Evolutionary conservation across 2,888 invertebrate species (phyloP), one percentile per base, ranked within the genome.

Genomic region (Empis livida): DNA sequence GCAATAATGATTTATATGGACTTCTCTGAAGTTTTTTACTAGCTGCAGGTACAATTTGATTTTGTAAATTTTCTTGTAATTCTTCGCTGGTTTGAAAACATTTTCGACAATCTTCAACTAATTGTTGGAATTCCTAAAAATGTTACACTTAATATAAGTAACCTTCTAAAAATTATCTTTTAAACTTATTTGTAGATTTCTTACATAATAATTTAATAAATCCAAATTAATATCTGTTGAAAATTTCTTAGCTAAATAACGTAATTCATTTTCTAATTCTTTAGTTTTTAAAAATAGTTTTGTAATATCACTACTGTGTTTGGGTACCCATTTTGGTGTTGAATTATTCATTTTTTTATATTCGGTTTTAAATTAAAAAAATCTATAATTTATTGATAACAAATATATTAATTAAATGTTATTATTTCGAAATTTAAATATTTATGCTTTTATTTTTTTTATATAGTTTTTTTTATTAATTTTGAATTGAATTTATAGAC

Each of bases 141-240:
- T 37, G 16, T 10, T 23, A 37, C 4, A 6, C 13, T 32, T 13
- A 32, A 13, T 3, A 45, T 10, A 16, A 17, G 35, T 15, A 14
- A n/a, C 17, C n/a, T 15, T 40, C 11, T 6, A 20, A 20, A 2
- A 43, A 4, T 31, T 20, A 11, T 9, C 10, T 15, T 31, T 30
- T 11, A n/a, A 31, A 35, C 1, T 14, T 42, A 17, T 13, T 11
- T 6, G 30, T 3, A 10, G 11, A n/a, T n/a, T n/a, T 50, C 66
- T 61, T 51, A 67, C 67, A 57, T 64, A 62, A 45, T 63, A 65
- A 54, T 62, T 64, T 16, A 63, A 61, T 35, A 67, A 62, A 50
- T 65, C 59, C 45, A 65, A 61, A 51, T 65, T 67, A 31, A 67
- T 64, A 58, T 64, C 62, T 48, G 64, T 64, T 44, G 65, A 61